Percentiles rank a stretch among this genome's conserved stretches.
Conservation (phyloP, 2,797 vertebrate genomes). For the Dryobates pubescens region DNA sequence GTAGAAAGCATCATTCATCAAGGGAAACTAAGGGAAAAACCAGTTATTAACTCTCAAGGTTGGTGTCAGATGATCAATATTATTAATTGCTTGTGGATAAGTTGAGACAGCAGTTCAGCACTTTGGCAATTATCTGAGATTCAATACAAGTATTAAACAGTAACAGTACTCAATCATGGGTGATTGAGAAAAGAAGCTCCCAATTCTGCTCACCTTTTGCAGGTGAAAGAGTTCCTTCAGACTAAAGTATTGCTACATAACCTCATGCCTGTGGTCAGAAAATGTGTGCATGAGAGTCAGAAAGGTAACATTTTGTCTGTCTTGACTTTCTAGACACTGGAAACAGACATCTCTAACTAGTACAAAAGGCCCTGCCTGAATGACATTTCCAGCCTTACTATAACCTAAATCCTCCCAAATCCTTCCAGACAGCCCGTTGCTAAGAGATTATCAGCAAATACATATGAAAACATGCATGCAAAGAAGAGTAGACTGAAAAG, state of each 20-base stretch:
- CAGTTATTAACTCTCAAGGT: slow-evolving; percentile 41
- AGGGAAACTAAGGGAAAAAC: neutral
- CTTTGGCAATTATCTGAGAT: slow-evolving; percentile 21
- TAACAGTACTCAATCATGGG: neutral
- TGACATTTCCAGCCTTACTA: neutral
- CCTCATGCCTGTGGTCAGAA: neutral
- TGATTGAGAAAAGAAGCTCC: neutral
- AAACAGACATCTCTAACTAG: neutral
- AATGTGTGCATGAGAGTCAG: neutral
- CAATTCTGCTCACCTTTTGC: neutral
- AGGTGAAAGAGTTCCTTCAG: neutral
- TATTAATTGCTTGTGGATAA: slow-evolving; percentile 37
- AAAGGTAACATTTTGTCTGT: neutral
- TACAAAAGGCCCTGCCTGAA: neutral
- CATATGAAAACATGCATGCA: accelerated
- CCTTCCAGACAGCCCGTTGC: neutral
- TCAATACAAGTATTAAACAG: slow-evolving; percentile 19
- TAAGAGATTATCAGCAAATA: neutral
- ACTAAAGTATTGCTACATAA: neutral
- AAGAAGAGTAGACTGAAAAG: neutral
- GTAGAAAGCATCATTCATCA: slow-evolving; percentile 18
- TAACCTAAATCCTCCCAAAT: neutral
- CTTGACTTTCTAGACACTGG: neutral
- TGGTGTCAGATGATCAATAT: slow-evolving; percentile 27
- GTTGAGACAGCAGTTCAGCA: slow-evolving; percentile 29